Base-by-base conservation (phyloP, 37 sponge, comb jelly and placozoan species). In the Dysidea cf. avara region DNA sequence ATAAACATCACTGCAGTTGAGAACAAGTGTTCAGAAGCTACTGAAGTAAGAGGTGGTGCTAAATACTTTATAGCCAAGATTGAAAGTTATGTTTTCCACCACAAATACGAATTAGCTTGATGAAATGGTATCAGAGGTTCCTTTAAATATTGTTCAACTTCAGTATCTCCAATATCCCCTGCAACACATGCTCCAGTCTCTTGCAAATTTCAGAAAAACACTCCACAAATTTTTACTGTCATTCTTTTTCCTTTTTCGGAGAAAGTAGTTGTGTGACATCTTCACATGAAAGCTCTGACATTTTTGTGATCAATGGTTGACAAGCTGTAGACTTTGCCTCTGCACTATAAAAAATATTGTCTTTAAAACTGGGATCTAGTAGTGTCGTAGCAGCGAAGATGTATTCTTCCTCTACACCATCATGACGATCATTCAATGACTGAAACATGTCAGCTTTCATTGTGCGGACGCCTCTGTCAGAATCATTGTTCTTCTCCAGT, bases 31-130 rank as follows among this genome's bases (percentile, higher is more conserved):
- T 67, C 71, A 6, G 71, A 71, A 25, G 71, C 54, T 13, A 71
- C 71, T 31, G 71, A 71, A 52, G 71, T 53, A 71, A 55, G 71
- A 31, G 71, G 71, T 31, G 71, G 33, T 32, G 56, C 32, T 12
- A 71, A 54, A 31, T 71, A 71, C 17, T 30, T 52, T 30, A 25
- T 28, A 11, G 71, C 71, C 49, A 53, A 22, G 49, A 26, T 51
- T 16, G 55, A 12, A 20, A 71, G 71, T 31, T 24, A 6, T 24
- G 56, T 47, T 39, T 14, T 39, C 68, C 68, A 67, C 68, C 68
- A 67, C 12, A 24, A 47, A 67, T 39, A 67, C 7, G 68, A 13
- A n/a, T 21, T 67, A 43, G 24, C 47, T 12, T 9, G 9, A 43
- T 43, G 46, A 67, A 39, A 39, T 46, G 46, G 24, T 39, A 46